Percentiles rank a stretch among this genome's conserved stretches.
These are phyloP conservation scores for Sitophilus oryzae DNA, from an alignment of 1,140 invertebrate species.

Conservation along the genomic window DNA sequence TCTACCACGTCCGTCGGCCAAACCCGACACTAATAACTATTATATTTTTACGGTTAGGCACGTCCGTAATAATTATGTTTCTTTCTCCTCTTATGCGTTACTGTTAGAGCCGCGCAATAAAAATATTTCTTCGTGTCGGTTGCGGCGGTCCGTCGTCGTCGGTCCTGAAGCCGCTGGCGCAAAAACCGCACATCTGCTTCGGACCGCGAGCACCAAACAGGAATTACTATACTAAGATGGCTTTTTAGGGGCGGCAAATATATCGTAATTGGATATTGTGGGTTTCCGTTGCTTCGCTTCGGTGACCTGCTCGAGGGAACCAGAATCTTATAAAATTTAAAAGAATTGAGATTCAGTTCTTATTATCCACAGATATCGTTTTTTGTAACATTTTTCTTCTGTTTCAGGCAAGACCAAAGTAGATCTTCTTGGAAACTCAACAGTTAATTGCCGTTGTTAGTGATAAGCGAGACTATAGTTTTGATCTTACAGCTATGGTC, in stretches of 20 bases:
- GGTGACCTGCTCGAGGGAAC: not conserved
- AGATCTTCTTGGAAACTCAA: too few relatives aligned
- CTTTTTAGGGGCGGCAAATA: conserved; percentile 11
- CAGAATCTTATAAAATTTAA: too few relatives aligned
- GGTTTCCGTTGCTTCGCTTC: not conserved
- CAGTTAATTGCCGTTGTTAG: too few relatives aligned
- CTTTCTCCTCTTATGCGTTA: conserved; percentile 13
- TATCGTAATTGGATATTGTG: not conserved
- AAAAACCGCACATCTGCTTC: conserved; percentile 23
- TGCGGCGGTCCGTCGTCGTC: conserved; percentile 15
- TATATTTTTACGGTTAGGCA: conserved; percentile 19
- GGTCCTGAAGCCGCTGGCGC: conserved; percentile 18
- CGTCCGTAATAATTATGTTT: conserved; percentile 21
- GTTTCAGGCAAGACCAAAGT: too few relatives aligned
- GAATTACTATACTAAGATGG: conserved; percentile 2
- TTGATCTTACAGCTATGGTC: too few relatives aligned
- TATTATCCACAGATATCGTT: too few relatives aligned
- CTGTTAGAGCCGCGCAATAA: conserved; percentile 20
- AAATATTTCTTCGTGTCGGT: conserved; percentile 19
- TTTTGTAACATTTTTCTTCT: too few relatives aligned
- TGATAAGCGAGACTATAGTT: too few relatives aligned
- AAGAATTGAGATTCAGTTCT: too few relatives aligned
- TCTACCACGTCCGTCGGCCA: not conserved
- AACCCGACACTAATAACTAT: conserved; percentile 9
- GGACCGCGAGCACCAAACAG: conserved; percentile 18